Evolutionary conservation across 1,140 invertebrate genomes (phyloP).

Genomic region (Camponotus floridanus): DNA sequence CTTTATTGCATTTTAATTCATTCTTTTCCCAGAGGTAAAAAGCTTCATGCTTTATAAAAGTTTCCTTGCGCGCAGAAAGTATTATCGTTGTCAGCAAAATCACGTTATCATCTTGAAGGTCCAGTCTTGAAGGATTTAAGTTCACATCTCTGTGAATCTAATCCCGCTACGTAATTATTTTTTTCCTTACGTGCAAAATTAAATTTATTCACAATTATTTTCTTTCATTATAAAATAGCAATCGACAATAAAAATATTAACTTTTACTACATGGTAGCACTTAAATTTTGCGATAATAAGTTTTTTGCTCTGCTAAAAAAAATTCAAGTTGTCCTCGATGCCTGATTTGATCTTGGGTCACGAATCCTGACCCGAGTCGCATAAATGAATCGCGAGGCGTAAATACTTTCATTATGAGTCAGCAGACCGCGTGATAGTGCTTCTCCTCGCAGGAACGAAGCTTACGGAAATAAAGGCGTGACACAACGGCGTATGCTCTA

Average conservation of each 20-base stretch:
- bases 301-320: neutral
- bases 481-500: neutral
- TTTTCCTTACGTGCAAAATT: neutral
- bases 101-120: neutral
- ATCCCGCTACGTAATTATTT: conserved; percentile 15
- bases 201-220: neutral
- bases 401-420: conserved; percentile 68
- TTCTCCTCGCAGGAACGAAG: conserved; percentile 1
- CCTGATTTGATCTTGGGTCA: neutral
- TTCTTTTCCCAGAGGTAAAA: conserved; percentile 7
- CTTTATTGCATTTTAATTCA: conserved; percentile 16
- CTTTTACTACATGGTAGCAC: neutral
- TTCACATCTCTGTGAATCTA: conserved; percentile 8
- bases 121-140: neutral
- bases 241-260: conserved; percentile 2
- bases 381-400: conserved; percentile 35
- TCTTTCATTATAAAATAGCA: neutral
- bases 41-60: neutral
- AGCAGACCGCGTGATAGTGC: conserved; percentile 38
- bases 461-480: conserved; percentile 31
- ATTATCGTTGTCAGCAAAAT: conserved; percentile 36
- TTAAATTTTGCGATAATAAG: neutral
- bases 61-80: neutral
- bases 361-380: neutral
- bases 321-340: conserved; percentile 8